phyloP scores from a whole-genome alignment of 1,140 invertebrate genomes.

The Eurytemora carolleeae region DNA sequence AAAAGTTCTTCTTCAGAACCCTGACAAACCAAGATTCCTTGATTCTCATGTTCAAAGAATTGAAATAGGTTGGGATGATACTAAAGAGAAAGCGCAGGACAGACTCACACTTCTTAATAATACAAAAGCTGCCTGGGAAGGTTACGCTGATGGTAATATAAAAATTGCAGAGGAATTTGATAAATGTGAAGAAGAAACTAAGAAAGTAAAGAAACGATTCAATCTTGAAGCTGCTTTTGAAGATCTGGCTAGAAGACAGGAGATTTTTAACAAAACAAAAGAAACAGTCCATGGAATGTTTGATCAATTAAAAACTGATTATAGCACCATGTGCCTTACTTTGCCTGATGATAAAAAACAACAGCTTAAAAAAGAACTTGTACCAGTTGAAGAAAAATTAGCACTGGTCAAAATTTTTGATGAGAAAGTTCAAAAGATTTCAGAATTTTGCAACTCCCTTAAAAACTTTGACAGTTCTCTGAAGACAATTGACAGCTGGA shows the following conservation, averaged over 20 bases:
- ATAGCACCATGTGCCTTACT: conserved; percentile 19
- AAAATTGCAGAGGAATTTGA: conserved; percentile 19
- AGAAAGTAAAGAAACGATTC: conserved; percentile 20
- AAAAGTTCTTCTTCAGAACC: conserved; percentile 19
- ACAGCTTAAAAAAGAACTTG: conserved; percentile 20
- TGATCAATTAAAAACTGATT: conserved; percentile 18
- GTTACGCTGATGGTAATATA: conserved; percentile 19
- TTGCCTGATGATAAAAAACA: conserved; percentile 21
- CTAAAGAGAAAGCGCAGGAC: conserved; percentile 19
- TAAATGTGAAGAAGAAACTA: conserved; percentile 19
- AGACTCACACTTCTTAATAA: conserved; percentile 16
- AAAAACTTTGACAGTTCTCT: conserved; percentile 17
- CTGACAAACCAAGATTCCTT: conserved; percentile 19
- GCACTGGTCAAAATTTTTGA: conserved; percentile 19
- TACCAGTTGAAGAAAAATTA: conserved; percentile 19
- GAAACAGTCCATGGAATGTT: conserved; percentile 17
- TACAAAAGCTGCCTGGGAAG: conserved; percentile 20
- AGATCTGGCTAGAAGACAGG: conserved; percentile 18
- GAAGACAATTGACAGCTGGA: conserved; percentile 19
- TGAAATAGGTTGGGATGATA: conserved; percentile 19
- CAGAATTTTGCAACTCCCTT: conserved; percentile 18
- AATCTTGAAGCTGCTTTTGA: conserved; percentile 18
- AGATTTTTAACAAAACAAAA: conserved; percentile 19
- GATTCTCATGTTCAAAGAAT: conserved; percentile 18
- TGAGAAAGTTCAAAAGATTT: conserved; percentile 18